Base-by-base conservation (phyloP, 2,797 vertebrate species). In the Cossypha niveicapilla region DNA sequence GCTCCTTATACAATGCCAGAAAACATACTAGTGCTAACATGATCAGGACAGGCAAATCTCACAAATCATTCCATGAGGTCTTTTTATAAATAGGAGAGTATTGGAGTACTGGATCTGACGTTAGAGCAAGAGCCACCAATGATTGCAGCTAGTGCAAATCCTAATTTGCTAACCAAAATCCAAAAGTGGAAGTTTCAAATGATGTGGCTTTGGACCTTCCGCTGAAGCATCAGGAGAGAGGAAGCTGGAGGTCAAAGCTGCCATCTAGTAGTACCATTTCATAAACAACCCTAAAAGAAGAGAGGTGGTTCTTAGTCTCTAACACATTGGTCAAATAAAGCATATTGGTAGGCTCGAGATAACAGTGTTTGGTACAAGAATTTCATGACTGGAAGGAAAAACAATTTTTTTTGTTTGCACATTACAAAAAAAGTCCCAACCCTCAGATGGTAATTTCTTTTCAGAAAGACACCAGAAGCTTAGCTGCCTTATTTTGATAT, bases 1-100 rank as follows among this genome's bases (percentile, higher is more conserved):
- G 23, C n/a, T 74, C 62, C 53, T 78, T 21, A 16, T 51, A 17
- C 39, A 19, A 2, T 62, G 30, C 45, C 41, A 35, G 78, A 61
- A 86, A 78, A 37, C 21, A 8, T 1, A 1, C 18, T 32, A 23
- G 41, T 37, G 62, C 35, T 34, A 63, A 53, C 0, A 0, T 54
- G 42, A 32, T n/a, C 0, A 1, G 27, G 32, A 70, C 3, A 4
- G 54, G 28, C 32, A 3, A 73, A 54, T 42, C 24, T 13, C 45
- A 58, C 11, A 58, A 58, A 83, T 48, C 37, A 84, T 42, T 30
- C 17, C 42, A 1, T 22, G 44, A 80, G 21, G 25, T 42, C 66
- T 63, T 90, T 74, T 68, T 86, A 47, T 81, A 85, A 93, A 45
- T 15, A 61, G 18, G 13, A 82, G 24, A 23, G 18, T 65, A 62